Conservation (phyloP, 2,797 vertebrate genomes). For the Zenarchopterus dispar region DNA sequence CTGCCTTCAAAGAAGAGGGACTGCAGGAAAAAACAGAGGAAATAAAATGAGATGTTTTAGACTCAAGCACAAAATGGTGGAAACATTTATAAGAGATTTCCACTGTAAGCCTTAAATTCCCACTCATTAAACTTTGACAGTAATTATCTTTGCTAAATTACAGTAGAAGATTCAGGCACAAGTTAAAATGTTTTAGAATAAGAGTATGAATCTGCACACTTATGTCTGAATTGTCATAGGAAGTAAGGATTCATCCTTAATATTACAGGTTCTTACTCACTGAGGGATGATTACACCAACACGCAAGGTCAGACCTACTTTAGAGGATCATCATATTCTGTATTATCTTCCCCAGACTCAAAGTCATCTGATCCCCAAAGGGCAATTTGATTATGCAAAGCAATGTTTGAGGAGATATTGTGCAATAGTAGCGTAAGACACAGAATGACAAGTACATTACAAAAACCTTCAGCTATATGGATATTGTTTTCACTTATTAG, state of each 20-base stretch:
- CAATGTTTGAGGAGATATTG: slow-evolving; percentile 28
- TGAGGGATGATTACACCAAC: slow-evolving; percentile 52
- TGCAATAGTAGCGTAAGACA: slow-evolving; percentile 24
- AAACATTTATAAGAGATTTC: slow-evolving; percentile 19
- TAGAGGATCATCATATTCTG: slow-evolving; percentile 64
- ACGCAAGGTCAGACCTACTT: slow-evolving; percentile 64
- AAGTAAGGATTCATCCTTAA: slow-evolving; percentile 41
- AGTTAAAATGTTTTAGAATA: slow-evolving; percentile 62
- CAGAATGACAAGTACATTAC: slow-evolving; percentile 24
- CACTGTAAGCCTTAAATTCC: slow-evolving; percentile 45
- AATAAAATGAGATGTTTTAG: slow-evolving; percentile 37
- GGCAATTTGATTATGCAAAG: slow-evolving; percentile 62
- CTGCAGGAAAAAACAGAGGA: slow-evolving; percentile 66
- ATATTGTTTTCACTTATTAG: slow-evolving; percentile 20
- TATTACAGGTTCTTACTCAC: slow-evolving; percentile 65
- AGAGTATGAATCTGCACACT: slow-evolving; percentile 45
- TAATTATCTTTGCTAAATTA: slow-evolving; percentile 61
- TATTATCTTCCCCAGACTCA: slow-evolving; percentile 64
- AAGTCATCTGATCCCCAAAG: slow-evolving; percentile 71
- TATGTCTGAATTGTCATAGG: slow-evolving; percentile 42
- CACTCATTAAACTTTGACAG: slow-evolving; percentile 56
- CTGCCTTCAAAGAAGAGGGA: slow-evolving; percentile 77
- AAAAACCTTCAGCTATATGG: slow-evolving; percentile 1
- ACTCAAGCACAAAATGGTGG: slow-evolving; percentile 25
- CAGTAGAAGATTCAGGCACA: slow-evolving; percentile 61